Conservation (phyloP, 1,140 invertebrate genomes). For the Pogonus chalceus region DNA sequence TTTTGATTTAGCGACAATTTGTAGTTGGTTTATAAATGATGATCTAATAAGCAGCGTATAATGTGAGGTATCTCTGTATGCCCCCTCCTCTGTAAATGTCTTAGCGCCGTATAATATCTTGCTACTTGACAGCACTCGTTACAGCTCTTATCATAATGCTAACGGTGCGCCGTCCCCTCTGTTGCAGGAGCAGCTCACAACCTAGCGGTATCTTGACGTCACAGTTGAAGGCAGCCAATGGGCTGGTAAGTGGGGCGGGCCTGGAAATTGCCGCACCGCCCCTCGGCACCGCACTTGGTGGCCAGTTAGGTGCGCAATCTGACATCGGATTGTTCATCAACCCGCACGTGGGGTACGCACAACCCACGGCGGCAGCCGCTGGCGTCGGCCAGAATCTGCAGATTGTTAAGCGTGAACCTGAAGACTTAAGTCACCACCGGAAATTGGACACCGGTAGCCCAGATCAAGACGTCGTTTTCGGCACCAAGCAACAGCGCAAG, state of each 20-base stretch:
- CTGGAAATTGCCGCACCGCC: conserved; percentile 40
- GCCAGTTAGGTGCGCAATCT: conserved; percentile 28
- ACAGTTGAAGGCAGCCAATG: conserved; percentile 44
- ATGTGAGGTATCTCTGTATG: too few relatives aligned
- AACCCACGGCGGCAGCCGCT: conserved; percentile 29
- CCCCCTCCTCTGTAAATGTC: too few relatives aligned
- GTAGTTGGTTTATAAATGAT: too few relatives aligned
- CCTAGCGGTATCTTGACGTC: conserved; percentile 35
- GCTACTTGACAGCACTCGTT: too few relatives aligned
- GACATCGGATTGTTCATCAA: conserved; percentile 53
- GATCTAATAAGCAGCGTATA: too few relatives aligned
- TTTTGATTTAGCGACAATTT: too few relatives aligned
- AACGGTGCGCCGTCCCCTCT: conserved; percentile 10
- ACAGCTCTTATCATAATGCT: too few relatives aligned
- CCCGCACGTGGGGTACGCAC: conserved; percentile 37
- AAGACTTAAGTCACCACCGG: conserved; percentile 46
- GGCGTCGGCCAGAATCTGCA: conserved; percentile 35
- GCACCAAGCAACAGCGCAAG: conserved; percentile 33
- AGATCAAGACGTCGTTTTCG: conserved; percentile 30
- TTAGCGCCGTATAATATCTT: too few relatives aligned
- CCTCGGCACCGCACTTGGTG: conserved; percentile 33
- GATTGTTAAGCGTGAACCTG: conserved; percentile 53
- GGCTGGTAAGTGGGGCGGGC: conserved; percentile 43
- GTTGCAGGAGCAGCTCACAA: conserved; percentile 34
- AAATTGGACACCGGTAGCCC: conserved; percentile 32